Evolutionary conservation across 2,797 vertebrate species (phyloP), one percentile per base, ranked within the genome.

Genomic region (Lophotriccus pileatus): DNA sequence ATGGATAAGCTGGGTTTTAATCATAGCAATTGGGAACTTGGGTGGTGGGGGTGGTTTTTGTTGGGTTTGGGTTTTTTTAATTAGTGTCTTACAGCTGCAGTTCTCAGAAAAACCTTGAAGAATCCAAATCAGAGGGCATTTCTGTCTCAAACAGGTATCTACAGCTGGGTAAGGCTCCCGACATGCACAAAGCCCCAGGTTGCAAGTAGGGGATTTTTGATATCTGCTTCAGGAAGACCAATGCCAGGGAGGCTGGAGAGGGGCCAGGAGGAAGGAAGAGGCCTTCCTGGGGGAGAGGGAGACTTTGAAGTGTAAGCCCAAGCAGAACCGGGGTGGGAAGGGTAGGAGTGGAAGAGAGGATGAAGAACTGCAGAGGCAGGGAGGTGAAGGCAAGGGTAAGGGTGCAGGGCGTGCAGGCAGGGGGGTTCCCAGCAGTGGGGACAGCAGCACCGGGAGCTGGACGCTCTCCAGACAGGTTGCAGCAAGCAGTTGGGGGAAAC

Each of bases 261-360:
- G 36, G 39, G 94, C 94, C 85, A 92, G 85, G 85, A 94, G 90
- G 87, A 94, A 95, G 76, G 79, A 91, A 88, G 53, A 91, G 69
- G 73, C 83, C 36, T 75, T 93, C 76, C 36, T 1, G 4, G 27
- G 25, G 15, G 11, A 3, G 6, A 0, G 0, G 25, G 18, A 62
- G 59, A 2, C 92, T 93, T 90, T 79, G 89, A 87, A 92, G 74
- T 8, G 14, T 87, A 81, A 79, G 43, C 78, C 50, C 0, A 6
- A 74, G 74, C 63, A 90, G 70, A 69, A 36, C 4, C 0, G 6
- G 41, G 39, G 22, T 74, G 20, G n/a, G 68, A 85, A 8, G 70
- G 39, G 20, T 63, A 24, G 50, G 72, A 81, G 41, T 0, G 0
- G 60, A 49, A 50, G 63, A 0, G 0, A 62, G 67, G 36, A 50